phyloP scores from a whole-genome alignment of 2,797 vertebrate genomes.

The Sebastes trivittatus region DNA sequence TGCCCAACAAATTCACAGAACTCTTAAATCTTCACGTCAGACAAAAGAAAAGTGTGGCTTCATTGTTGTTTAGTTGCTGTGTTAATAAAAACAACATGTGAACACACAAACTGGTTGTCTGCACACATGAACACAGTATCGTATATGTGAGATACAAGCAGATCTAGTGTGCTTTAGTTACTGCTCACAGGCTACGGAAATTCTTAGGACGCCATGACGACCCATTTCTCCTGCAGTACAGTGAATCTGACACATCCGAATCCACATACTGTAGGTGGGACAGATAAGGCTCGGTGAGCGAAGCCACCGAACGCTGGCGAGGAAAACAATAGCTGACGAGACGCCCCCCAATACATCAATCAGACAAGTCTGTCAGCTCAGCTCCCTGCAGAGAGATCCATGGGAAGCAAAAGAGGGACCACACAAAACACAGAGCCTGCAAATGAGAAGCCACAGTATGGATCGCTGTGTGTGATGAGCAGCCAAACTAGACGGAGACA shows the following conservation, averaged over 20 bases:
- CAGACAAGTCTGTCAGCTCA: constrained; percentile 63
- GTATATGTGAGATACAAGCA: neutral
- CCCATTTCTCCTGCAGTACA: constrained; percentile 1
- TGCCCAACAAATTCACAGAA: constrained; percentile 8
- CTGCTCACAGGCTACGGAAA: neutral
- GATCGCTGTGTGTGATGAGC: constrained; percentile 49
- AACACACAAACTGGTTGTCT: neutral
- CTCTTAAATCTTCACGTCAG: neutral
- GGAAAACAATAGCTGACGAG: constrained; percentile 71
- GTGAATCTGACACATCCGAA: constrained; percentile 29
- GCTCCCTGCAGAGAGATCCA: constrained; percentile 67
- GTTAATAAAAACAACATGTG: neutral
- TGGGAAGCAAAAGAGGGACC: constrained; percentile 62
- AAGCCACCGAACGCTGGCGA: constrained; percentile 43
- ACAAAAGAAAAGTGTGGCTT: neutral
- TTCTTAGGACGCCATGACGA: neutral
- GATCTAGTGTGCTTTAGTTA: neutral
- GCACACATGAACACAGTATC: neutral
- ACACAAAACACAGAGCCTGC: constrained; percentile 61
- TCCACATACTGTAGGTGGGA: constrained; percentile 26
- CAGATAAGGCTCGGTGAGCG: constrained; percentile 29
- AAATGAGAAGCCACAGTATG: constrained; percentile 64
- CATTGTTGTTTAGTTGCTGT: neutral
- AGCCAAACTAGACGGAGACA: constrained; percentile 40
- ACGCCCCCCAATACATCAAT: constrained; percentile 65